Conservation (phyloP, 2,113 vertebrate species). For the Megaceryle maxima region DNA sequence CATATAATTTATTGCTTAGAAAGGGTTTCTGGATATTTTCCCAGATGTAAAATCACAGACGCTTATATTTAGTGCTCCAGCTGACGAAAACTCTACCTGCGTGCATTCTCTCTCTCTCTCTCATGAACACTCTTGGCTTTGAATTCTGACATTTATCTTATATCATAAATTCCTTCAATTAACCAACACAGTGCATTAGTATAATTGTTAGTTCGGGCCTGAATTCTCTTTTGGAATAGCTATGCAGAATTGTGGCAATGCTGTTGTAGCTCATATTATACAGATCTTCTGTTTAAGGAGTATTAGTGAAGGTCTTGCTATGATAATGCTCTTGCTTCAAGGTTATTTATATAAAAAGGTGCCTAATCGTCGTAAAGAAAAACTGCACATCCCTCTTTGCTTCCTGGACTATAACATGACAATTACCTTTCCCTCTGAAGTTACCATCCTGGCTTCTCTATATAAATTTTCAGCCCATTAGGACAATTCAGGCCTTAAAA, state of each 20-base stretch:
- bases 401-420: neutral
- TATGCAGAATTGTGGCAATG: neutral
- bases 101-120: neutral
- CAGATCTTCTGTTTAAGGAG: neutral
- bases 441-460: neutral
- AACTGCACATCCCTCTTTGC: neutral
- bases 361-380: neutral
- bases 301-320: neutral
- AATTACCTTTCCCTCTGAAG: neutral
- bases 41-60: constrained; percentile 33
- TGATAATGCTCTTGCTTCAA: constrained; percentile 14
- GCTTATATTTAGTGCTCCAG: neutral
- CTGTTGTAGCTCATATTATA: neutral
- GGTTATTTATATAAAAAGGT: neutral
- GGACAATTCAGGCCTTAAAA: neutral
- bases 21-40: constrained; percentile 56
- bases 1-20: constrained; percentile 37
- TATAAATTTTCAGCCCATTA: neutral
- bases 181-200: constrained; percentile 17
- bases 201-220: constrained; percentile 2
- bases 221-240: neutral
- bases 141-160: constrained; percentile 26
- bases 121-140: neutral
- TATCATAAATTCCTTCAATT: constrained; percentile 34
- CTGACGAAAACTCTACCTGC: neutral